Evolutionary conservation across 1,140 invertebrate species (phyloP).

Genomic region (Vollenhovia emeryi): DNA sequence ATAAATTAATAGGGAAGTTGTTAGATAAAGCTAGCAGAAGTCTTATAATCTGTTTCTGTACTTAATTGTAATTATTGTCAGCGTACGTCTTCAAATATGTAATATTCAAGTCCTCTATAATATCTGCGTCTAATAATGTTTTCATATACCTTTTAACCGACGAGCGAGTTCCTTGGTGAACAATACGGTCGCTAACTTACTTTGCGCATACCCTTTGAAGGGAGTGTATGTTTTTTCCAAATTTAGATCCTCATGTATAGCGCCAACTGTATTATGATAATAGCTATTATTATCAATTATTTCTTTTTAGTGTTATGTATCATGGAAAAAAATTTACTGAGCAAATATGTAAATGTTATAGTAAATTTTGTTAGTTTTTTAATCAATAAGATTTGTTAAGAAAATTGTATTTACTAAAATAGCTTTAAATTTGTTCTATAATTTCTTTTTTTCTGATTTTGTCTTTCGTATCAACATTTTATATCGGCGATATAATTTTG

Average conservation of each 20-base stretch:
- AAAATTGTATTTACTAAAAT: not conserved
- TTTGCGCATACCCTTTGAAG: constrained; percentile 88
- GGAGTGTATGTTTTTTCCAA: constrained; percentile 87
- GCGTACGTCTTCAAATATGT: not conserved
- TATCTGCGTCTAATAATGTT: not conserved
- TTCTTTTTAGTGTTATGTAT: not conserved
- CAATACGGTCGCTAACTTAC: constrained; percentile 91
- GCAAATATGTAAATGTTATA: not conserved
- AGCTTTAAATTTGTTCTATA: not conserved
- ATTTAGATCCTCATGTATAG: constrained; percentile 90
- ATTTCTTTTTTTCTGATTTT: not conserved
- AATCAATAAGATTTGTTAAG: not conserved
- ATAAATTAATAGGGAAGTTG: not conserved
- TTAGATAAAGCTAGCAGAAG: not conserved
- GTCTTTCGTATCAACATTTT: no score
- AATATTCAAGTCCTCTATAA: not conserved
- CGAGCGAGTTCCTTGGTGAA: constrained; percentile 88
- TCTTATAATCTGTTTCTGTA: not conserved
- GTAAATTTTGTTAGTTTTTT: not conserved
- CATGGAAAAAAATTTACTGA: not conserved
- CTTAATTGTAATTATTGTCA: not conserved
- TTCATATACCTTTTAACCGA: constrained; percentile 85
- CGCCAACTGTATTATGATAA: constrained; percentile 82
- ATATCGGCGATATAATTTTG: no score
- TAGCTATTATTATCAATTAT: not conserved